These are phyloP conservation scores for Rachycentron canadum DNA, from an alignment of 2,797 vertebrate genomes.

Conservation along the genomic window DNA sequence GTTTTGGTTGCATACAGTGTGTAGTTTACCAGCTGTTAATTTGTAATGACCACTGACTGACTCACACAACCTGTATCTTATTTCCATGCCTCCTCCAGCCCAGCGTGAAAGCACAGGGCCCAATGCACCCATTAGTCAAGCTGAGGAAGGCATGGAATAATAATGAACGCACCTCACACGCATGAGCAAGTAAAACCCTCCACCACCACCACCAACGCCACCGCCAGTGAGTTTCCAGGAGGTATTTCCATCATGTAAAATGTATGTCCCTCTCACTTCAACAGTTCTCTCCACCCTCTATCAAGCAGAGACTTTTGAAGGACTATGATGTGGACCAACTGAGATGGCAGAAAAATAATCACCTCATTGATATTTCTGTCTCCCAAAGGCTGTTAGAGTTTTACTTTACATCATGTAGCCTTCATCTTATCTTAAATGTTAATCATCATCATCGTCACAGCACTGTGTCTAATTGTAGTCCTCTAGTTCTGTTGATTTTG, in stretches of 20 bases:
- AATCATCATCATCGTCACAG: neutral
- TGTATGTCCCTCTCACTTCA: conserved; percentile 50
- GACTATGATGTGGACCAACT: neutral
- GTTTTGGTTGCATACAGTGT: conserved; percentile 25
- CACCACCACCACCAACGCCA: neutral
- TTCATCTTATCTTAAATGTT: neutral
- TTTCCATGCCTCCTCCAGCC: conserved; percentile 64
- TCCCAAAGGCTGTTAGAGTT: neutral
- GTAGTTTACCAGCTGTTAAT: conserved; percentile 50
- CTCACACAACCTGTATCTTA: conserved; percentile 62
- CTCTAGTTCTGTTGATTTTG: conserved; percentile 13
- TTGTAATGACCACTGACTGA: conserved; percentile 52
- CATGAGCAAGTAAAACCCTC: conserved; percentile 52
- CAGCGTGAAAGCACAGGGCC: conserved; percentile 59
- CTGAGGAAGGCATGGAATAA: conserved; percentile 73
- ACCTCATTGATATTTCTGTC: neutral
- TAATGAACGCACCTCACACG: conserved; percentile 65
- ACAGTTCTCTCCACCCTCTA: conserved; percentile 22
- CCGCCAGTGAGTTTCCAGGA: conserved; percentile 55
- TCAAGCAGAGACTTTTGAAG: conserved; percentile 11
- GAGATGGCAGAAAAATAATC: neutral
- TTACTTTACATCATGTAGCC: conserved; percentile 1
- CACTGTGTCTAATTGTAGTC: neutral
- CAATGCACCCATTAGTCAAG: conserved; percentile 70
- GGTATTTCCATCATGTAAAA: conserved; percentile 75